Evolutionary conservation across 1,140 invertebrate species (phyloP), one percentile per base, ranked within the genome.

Genomic region (Tetramorium alpestre): DNA sequence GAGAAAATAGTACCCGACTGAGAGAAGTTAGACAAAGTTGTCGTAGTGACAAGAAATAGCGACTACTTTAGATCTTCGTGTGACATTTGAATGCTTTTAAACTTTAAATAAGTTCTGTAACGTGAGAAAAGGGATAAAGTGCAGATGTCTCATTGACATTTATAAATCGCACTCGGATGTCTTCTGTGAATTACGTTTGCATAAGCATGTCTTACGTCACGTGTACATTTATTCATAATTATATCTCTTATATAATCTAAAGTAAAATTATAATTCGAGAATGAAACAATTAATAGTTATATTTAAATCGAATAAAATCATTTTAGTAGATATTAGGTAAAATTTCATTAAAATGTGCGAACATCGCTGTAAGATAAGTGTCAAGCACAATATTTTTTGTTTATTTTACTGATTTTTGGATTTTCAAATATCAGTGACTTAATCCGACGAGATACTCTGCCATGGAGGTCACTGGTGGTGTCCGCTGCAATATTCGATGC

Each of bases 51-150:
- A 44, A 76, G 54, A 38, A 54, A 54, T 54, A 54, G 38, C 38
- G 8, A 60, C 54, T 49, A 25, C 69, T 76, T 76, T 76, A 28
- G 64, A 67, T 10, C n/a, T 41, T 44, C 64, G 64, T 64, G 62
- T 75, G 54, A 58, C 38, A 60, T 44, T 75, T 60, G 38, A 76
- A 76, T 76, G 33, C 22, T 76, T 16, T 25, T 60, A 51, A 75
- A 75, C 51, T 75, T 75, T 75, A 25, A 76, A 58, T 58, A 58
- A 58, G 73, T 44, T 76, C 16, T 18, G 73, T 13, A 41, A 75
- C 11, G n/a, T 58, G 51, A 75, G 72, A 58, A 75, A 75, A 58
- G 25, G 51, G 5, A 18, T 58, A 16, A 58, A 58, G n/a, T 58
- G 3, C 13, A 58, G 33, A 58, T 56, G 7, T 58, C n/a, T 75